Percentiles rank a stretch among this genome's conserved stretches.
Conservation (phyloP, 2,113 vertebrate species). For the Onychorhynchus coronatus region DNA sequence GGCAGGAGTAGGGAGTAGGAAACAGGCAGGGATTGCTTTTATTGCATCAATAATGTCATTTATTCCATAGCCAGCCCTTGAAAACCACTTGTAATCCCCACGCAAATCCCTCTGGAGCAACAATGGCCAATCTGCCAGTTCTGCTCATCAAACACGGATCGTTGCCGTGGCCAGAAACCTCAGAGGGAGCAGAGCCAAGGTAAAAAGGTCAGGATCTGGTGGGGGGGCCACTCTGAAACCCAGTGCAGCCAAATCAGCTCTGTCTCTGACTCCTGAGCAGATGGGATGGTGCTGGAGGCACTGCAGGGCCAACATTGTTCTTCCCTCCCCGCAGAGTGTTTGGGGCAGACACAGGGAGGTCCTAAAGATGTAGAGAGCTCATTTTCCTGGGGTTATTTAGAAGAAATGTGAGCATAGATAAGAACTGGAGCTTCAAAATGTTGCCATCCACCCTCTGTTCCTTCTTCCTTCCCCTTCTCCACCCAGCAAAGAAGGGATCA, state of each 20-base stretch:
- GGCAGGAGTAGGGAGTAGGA: background rate
- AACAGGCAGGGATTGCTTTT: background rate
- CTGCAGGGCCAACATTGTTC: background rate
- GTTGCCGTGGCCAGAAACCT: background rate
- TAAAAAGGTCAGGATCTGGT: background rate
- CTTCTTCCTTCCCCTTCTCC: background rate
- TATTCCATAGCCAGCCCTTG: background rate
- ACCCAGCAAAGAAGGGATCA: background rate
- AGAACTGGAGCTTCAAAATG: background rate
- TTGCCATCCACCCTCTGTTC: background rate
- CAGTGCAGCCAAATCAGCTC: background rate
- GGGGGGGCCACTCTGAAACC: background rate
- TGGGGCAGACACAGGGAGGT: background rate
- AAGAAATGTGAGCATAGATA: background rate
- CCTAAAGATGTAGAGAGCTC: background rate
- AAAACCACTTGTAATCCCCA: background rate
- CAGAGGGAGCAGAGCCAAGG: conserved; percentile 10
- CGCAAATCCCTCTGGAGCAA: background rate
- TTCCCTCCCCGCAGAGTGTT: background rate
- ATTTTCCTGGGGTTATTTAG: background rate
- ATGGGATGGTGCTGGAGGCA: background rate
- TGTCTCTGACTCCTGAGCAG: background rate
- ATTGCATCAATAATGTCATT: background rate
- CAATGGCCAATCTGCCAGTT: background rate
- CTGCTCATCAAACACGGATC: background rate